Base-by-base conservation (phyloP, 1,140 invertebrate genomes). In the Paramacrobiotus metropolitanus region DNA sequence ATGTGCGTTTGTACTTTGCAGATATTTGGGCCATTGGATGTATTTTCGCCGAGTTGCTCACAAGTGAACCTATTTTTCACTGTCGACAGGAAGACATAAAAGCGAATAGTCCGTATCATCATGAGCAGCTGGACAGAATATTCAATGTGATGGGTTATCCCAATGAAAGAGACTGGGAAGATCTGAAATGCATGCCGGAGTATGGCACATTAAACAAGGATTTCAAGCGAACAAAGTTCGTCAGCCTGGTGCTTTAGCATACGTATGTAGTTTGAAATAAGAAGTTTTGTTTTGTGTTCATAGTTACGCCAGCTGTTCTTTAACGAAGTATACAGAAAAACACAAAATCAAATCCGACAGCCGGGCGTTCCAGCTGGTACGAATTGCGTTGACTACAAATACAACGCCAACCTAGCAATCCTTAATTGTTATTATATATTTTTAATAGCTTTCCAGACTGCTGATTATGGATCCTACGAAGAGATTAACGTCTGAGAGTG, bases 381-480 rank as follows among this genome's bases (percentile, higher is more conserved):
- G 48, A 9, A n/a, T 9, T 40, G 15, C 24, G 9, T 15, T 55
- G 28, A 9, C 24, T 15, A 15, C 15, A 24, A 20, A 9, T 24
- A 20, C 28, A 15, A 40, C 34, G 15, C 4, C 24, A 24, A 55
- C 4, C 9, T 15, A 9, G 48, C 15, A 55, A 15, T 24, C 15
- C 15, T 20, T 55, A 20, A 9, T 55, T 9, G 15, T 20, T 24
- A 15, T 15, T 15, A 48, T 45, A 9, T 24, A 59, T 62, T 64
- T 62, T 65, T 68, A 68, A 60, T 67, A 85, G 81, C 74, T 88
- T 21, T 90, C 96, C 76, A 87, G 91, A 70, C 73, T 99, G 59
- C 74, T 99, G 44, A 80, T 93, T 59, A 98, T 99, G 91, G 95
- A 99, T 76, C 95, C 95, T 2, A 93, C 88, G 62, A 94, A 93